Percentiles rank a stretch among this genome's conserved stretches.
These are phyloP conservation scores for Rhynchonycteris naso DNA, from an alignment of 2,797 vertebrate genomes.

Conservation along the genomic window DNA sequence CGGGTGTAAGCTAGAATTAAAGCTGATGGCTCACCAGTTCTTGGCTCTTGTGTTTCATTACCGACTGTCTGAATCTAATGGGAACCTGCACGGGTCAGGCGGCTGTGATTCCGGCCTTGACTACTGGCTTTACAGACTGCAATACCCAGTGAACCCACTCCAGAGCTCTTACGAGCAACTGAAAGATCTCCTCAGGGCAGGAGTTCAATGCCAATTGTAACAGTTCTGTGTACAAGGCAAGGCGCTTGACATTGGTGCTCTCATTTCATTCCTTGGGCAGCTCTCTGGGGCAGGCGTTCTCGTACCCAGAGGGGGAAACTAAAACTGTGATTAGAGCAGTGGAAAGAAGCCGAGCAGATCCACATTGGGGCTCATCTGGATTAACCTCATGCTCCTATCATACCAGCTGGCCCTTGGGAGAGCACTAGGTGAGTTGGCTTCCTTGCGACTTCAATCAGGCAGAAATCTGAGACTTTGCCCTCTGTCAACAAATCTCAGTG, in stretches of 20 bases:
- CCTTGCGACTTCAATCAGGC: background rate
- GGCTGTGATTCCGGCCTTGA: no score
- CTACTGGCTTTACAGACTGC: no score
- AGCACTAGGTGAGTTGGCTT: background rate
- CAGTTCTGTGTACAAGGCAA: accelerated
- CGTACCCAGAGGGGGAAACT: background rate
- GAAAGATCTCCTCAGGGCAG: background rate
- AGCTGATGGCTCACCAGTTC: no score
- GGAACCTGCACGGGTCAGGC: no score
- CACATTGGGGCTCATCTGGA: background rate
- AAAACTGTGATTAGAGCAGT: background rate
- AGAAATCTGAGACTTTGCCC: background rate
- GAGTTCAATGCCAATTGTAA: background rate
- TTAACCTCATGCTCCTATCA: background rate
- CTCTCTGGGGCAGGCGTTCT: accelerated
- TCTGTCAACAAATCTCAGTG: background rate
- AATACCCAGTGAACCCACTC: background rate
- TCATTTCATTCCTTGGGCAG: background rate
- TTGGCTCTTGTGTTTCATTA: no score
- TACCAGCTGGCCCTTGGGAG: background rate
- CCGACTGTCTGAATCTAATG: no score
- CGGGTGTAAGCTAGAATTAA: no score
- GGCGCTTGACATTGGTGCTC: background rate
- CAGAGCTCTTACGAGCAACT: background rate
- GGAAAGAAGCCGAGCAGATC: accelerated